Evolutionary conservation across 2,888 invertebrate genomes (phyloP).

Genomic region (Cheilosia soror): DNA sequence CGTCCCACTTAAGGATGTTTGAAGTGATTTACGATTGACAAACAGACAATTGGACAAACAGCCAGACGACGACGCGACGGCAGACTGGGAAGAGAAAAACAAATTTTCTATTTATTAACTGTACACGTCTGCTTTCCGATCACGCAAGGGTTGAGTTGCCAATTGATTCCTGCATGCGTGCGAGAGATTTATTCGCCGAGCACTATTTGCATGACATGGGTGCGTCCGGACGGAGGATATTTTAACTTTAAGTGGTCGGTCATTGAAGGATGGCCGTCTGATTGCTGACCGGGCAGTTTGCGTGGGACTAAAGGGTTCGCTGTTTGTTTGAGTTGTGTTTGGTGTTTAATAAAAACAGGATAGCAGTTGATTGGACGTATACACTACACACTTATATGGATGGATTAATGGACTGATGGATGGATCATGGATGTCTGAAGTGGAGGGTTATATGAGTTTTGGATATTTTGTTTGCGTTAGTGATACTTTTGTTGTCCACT

Average conservation of each 20-base stretch:
- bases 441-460: slow-evolving; percentile 39
- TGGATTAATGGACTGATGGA: slow-evolving; percentile 16
- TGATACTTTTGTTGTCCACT: slow-evolving; percentile 58
- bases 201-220: slow-evolving; percentile 70
- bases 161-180: slow-evolving; percentile 69
- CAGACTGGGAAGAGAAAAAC: slow-evolving; percentile 36
- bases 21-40: slow-evolving; percentile 75
- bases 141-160: slow-evolving; percentile 65
- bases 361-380: slow-evolving; percentile 66
- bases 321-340: slow-evolving; percentile 64
- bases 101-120: slow-evolving; percentile 72
- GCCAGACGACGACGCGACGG: neutral
- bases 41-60: slow-evolving; percentile 47
- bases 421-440: slow-evolving; percentile 55
- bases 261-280: slow-evolving; percentile 52
- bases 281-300: slow-evolving; percentile 17
- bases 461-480: slow-evolving; percentile 57
- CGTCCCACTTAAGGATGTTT: slow-evolving; percentile 55
- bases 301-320: slow-evolving; percentile 60
- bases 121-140: slow-evolving; percentile 56
- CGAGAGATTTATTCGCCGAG: slow-evolving; percentile 61
- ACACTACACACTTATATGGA: slow-evolving; percentile 3
- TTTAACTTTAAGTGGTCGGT: slow-evolving; percentile 61
- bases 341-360: slow-evolving; percentile 71
- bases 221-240: slow-evolving; percentile 34